Evolutionary conservation across 2,888 invertebrate species (phyloP), one percentile per base, ranked within the genome.

Genomic region (Galerucella pusilla): DNA sequence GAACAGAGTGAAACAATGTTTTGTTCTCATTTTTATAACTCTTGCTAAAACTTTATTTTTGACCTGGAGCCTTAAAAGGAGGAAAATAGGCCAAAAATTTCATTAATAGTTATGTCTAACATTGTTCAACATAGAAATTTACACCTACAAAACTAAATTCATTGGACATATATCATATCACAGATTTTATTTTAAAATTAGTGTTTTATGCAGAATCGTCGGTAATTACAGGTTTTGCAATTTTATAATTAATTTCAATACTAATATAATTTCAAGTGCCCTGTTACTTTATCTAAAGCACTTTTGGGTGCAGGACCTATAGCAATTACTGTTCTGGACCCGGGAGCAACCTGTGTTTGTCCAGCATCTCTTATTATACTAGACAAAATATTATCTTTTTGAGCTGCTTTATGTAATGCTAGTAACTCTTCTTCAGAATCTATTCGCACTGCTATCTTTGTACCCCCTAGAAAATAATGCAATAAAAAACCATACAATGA

Each of bases 351-450:
- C 89, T 98, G 97, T 7, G 98, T 98, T 80, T 96, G 92, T 2
- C 98, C 98, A 5, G 98, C 98, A 88, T 98, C 98, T 78, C 92
- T 90, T 76, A 98, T 93, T 45, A 96, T 85, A 77, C 93, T 93
- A 12, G 93, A 91, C 54, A 94, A 89, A 0, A 98, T 88, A 46
- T 94, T 94, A 75, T 90, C 85, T 46, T 91, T 88, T 81, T 91
- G 92, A 0, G 97, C 97, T 77, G 91, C 89, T 70, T 90, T 90
- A 59, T 92, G 90, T 70, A 98, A 89, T 77, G 91, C 89, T 79
- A 92, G 87, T 80, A 98, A 88, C 83, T 93, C 93, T 68, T 91
- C 90, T 86, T 96, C 93, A 42, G 92, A 93, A 52, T 97, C 96
- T 20, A 92, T 91, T 88, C 94, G 94, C 0, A 97, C 89, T 0